These are phyloP conservation scores for Meiosimyza decipiens DNA, from an alignment of 2,888 invertebrate genomes.

Conservation along the genomic window DNA sequence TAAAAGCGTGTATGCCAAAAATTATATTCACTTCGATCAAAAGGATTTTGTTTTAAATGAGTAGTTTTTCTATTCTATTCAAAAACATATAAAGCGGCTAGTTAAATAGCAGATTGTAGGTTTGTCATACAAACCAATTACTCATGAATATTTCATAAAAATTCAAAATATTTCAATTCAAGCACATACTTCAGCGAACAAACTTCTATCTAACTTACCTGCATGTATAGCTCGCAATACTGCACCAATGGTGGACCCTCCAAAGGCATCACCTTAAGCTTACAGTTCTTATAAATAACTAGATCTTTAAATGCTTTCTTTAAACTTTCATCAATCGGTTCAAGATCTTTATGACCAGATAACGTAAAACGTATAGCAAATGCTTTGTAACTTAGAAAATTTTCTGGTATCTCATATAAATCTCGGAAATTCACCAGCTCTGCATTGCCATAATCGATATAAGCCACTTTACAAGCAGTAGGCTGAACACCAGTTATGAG, in stretches of 20 bases:
- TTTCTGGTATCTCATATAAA: conserved; percentile 80
- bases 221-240: conserved; percentile 77
- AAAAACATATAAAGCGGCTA: too few relatives aligned
- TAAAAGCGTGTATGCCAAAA: too few relatives aligned
- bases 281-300: conserved; percentile 73
- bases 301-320: conserved; percentile 79
- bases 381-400: conserved; percentile 77
- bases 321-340: conserved; percentile 70
- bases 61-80: too few relatives aligned
- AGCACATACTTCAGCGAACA: conserved; percentile 68
- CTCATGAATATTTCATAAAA: neutral
- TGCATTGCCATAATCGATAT: conserved; percentile 84
- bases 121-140: too few relatives aligned
- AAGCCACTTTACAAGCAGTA: conserved; percentile 79
- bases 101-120: too few relatives aligned
- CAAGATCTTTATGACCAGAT: conserved; percentile 75
- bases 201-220: conserved; percentile 67
- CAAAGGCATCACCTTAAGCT: conserved; percentile 75
- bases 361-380: conserved; percentile 81
- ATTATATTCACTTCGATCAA: too few relatives aligned
- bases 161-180: neutral
- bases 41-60: too few relatives aligned
- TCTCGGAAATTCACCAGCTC: conserved; percentile 78
- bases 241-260: conserved; percentile 80
- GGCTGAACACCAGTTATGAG: conserved; percentile 80